Evolutionary conservation across 2,113 vertebrate genomes (phyloP), one percentile per base, ranked within the genome.

Genomic region (Aix galericulata): DNA sequence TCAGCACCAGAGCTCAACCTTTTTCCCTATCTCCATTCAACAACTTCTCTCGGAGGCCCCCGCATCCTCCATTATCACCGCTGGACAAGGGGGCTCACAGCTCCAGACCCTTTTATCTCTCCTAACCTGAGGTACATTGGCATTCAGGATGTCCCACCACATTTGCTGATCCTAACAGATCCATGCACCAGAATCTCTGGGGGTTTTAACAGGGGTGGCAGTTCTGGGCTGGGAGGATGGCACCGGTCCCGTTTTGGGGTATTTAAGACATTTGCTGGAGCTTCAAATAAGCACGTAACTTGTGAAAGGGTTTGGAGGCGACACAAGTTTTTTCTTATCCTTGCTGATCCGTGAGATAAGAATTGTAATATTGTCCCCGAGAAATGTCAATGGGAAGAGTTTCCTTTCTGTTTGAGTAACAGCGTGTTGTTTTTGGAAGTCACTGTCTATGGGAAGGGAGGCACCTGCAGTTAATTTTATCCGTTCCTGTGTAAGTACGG

Each of bases 381-480:
- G 81, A 91, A 29, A 44, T 31, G 59, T 79, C 46, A 86, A 31
- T 17, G 56, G 89, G 94, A 92, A 87, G 87, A 58, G 93, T 56
- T 94, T 95, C 95, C 90, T 83, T 31, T 69, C 69, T 2, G 80
- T 66, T 86, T 46, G 13, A 44, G 55, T 46, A 29, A 31, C 42
- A 59, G 56, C 0, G 53, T 96, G 96, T 97, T 97, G 95, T 93
- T 94, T 91, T 97, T 96, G 95, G 94, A 59, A 81, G 94, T 89
- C 77, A 48, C 81, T 38, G 69, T 88, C 88, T 25, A 36, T 97
- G 97, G 96, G 97, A 97, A 95, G 89, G 72, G 91, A 87, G 86
- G 89, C 96, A 97, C 96, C 97, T 97, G 97, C 78, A 11, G 80
- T 92, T 88, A 78, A 82, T 95, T 95, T 88, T 86, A 86, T 88